Conservation (phyloP, 1,140 invertebrate species). For the Brachionus sp. region DNA sequence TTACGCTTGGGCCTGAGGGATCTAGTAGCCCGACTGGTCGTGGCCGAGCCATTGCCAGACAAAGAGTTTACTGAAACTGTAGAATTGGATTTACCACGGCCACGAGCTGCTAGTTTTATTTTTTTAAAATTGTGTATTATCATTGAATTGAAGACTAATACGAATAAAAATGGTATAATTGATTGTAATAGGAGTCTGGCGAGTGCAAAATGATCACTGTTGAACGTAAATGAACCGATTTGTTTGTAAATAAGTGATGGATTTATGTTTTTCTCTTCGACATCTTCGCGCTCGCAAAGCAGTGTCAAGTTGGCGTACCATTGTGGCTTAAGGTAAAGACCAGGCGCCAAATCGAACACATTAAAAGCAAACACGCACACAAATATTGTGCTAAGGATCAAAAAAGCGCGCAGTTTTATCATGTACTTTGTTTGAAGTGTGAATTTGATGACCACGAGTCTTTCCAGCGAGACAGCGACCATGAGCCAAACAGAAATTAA, state of each 20-base stretch:
- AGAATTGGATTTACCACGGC: constrained; percentile 18
- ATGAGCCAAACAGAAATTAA: constrained; percentile 27
- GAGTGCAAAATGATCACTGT: neutral
- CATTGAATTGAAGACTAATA: constrained; percentile 24
- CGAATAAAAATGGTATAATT: constrained; percentile 27
- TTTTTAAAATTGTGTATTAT: constrained; percentile 40
- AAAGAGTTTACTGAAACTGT: neutral
- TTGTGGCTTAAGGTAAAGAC: constrained; percentile 31
- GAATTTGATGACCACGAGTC: constrained; percentile 22
- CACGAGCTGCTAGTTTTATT: constrained; percentile 15
- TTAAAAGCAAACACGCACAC: neutral
- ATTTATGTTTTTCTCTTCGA: neutral
- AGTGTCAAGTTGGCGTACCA: constrained; percentile 40
- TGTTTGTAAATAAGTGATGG: neutral
- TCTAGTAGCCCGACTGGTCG: neutral
- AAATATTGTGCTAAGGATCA: constrained; percentile 6
- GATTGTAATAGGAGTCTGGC: constrained; percentile 20
- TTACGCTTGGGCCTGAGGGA: neutral
- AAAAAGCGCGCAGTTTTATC: constrained; percentile 27
- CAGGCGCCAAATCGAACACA: constrained; percentile 40
- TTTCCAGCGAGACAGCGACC: constrained; percentile 29
- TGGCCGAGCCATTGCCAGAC: neutral
- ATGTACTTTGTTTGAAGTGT: constrained; percentile 27
- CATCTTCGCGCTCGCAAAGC: constrained; percentile 40
- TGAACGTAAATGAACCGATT: constrained; percentile 2